Percentiles rank a stretch among this genome's conserved stretches.
These are phyloP conservation scores for Hemitrygon akajei DNA, from an alignment of 2,797 vertebrate species.

Conservation along the genomic window DNA sequence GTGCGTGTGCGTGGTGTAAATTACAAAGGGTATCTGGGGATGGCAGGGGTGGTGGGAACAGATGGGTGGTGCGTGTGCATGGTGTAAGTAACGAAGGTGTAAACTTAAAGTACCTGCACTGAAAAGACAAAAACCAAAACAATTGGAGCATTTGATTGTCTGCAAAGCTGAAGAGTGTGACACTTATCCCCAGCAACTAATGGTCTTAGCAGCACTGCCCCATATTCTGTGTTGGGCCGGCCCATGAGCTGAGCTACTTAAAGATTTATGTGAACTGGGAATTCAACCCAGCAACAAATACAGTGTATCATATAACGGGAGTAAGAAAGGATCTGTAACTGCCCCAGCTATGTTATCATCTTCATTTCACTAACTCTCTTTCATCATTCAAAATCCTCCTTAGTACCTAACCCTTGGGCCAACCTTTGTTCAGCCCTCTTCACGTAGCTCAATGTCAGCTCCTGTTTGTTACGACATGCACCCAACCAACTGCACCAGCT, in stretches of 20 bases:
- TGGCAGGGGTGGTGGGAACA: not conserved
- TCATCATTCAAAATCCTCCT: not conserved
- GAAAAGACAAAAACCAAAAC: not conserved
- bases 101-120: not conserved
- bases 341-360: not conserved
- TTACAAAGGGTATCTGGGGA: not conserved
- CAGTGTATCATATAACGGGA: not conserved
- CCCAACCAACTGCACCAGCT: too few species aligned
- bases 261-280: not conserved
- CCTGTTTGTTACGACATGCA: too few species aligned
- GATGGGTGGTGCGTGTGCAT: not conserved
- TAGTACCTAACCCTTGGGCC: not conserved
- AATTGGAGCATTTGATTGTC: not conserved
- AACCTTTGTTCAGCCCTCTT: too few species aligned
- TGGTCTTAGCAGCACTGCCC: not conserved
- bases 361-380: too few species aligned
- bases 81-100: not conserved
- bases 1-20: not conserved
- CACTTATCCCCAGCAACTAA: not conserved
- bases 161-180: not conserved
- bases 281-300: not conserved
- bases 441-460: not conserved
- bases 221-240: not conserved
- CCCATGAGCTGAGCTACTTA: not conserved
- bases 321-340: not conserved